phyloP scores from a whole-genome alignment of 2,888 invertebrate species.

The Lithosia quadra region DNA sequence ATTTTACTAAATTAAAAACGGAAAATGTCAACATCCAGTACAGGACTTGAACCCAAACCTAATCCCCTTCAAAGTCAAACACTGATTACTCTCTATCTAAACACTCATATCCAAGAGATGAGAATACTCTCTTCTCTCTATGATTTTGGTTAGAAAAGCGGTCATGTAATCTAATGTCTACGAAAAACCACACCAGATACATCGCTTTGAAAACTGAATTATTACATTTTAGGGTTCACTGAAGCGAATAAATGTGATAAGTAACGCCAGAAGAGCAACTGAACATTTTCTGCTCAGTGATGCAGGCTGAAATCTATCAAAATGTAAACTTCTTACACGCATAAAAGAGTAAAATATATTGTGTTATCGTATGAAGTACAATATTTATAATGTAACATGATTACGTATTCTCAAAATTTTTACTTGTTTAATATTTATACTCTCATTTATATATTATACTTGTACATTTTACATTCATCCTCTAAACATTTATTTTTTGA shows the following conservation, averaged over 20 bases:
- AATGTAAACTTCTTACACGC: not conserved
- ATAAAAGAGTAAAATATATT: not conserved
- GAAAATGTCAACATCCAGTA: not conserved
- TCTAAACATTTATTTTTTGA: too few species aligned
- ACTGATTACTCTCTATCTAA: not conserved
- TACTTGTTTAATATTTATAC: too few species aligned
- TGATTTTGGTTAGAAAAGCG: not conserved
- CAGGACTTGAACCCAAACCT: not conserved
- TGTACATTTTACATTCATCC: too few species aligned
- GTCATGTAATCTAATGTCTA: not conserved
- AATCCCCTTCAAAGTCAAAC: too few species aligned
- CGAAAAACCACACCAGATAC: not conserved
- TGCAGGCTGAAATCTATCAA: constrained; percentile 17
- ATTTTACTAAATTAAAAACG: not conserved
- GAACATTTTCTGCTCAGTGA: constrained; percentile 23
- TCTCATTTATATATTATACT: too few species aligned
- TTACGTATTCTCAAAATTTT: too few species aligned
- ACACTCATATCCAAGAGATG: not conserved
- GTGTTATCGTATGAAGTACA: not conserved
- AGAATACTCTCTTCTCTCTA: not conserved
- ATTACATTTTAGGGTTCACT: constrained; percentile 21
- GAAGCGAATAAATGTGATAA: constrained; percentile 22
- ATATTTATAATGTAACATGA: not conserved
- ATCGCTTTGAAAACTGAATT: constrained; percentile 15
- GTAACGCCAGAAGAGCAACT: constrained; percentile 14